A percentile compares a stretch with the other conserved stretches of the same genome.
Evolutionary conservation across 2,888 invertebrate species (phyloP).

Genomic region (Punctoribates punctum): DNA sequence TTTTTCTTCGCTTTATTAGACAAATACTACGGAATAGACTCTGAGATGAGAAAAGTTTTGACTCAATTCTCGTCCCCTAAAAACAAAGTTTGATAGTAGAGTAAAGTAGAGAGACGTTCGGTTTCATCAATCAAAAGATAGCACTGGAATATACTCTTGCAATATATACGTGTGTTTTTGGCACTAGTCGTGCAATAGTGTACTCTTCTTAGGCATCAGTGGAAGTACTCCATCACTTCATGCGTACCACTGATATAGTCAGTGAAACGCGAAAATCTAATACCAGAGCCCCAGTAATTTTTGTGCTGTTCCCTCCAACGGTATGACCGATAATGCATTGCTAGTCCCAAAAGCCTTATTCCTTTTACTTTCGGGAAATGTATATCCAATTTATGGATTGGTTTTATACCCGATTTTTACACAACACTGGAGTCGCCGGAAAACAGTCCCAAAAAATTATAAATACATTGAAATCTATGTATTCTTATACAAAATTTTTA

Average conservation of each 20-base stretch:
- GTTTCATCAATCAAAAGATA: constrained; percentile 36
- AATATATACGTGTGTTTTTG: constrained; percentile 15
- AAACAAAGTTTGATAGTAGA: constrained; percentile 20
- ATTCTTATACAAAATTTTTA: constrained; percentile 5
- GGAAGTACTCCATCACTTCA: not conserved
- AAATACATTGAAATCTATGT: constrained; percentile 10
- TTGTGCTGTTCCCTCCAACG: not conserved
- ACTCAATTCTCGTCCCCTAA: not conserved
- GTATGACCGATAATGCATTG: not conserved
- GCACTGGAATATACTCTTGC: constrained; percentile 14
- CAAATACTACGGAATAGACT: not conserved
- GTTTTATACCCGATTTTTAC: not conserved
- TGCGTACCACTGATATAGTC: constrained; percentile 28
- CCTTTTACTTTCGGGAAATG: constrained; percentile 27
- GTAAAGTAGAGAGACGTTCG: not conserved
- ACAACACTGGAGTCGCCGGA: not conserved
- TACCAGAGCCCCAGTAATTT: not conserved
- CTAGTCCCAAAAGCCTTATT: constrained; percentile 26
- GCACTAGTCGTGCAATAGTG: not conserved
- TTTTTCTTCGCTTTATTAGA: not conserved
- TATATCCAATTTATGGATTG: not conserved
- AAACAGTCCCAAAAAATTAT: not conserved
- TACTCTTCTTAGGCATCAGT: not conserved
- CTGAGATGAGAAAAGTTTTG: not conserved
- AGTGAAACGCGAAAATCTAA: constrained; percentile 34